Percentiles rank a stretch among this genome's conserved stretches.
These are phyloP conservation scores for Axis porcinus DNA, from an alignment of 2,113 vertebrate species.

Conservation along the genomic window DNA sequence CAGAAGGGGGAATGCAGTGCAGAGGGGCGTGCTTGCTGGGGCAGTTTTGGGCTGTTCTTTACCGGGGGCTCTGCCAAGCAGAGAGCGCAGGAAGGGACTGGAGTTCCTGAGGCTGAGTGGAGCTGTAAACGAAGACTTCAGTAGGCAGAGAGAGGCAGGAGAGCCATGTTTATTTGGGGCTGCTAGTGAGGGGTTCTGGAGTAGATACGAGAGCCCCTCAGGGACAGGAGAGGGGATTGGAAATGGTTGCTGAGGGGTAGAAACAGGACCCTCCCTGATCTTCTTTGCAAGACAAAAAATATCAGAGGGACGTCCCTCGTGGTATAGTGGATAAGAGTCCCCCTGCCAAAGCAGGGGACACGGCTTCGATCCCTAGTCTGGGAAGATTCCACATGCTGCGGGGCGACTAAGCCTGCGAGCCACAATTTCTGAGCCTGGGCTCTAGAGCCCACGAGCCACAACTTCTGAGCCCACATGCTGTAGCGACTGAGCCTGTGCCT, in stretches of 20 bases:
- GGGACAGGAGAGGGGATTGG: neutral
- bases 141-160: neutral
- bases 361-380: neutral
- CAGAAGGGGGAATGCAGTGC: no score
- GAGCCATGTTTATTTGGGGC: accelerated
- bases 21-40: no score
- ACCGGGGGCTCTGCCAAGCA: neutral
- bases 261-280: neutral
- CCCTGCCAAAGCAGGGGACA: neutral
- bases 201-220: accelerated
- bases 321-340: neutral
- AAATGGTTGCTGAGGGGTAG: neutral
- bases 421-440: neutral
- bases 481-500: neutral
- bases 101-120: accelerated
- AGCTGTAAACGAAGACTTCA: accelerated
- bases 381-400: neutral
- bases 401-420: accelerated
- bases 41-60: neutral
- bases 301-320: neutral
- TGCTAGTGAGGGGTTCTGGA: neutral
- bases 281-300: neutral
- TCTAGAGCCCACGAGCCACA: neutral
- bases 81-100: neutral
- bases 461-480: neutral